Evolutionary conservation across 1,140 invertebrate genomes (phyloP).

Genomic region (Drosophila parabipectinata): DNA sequence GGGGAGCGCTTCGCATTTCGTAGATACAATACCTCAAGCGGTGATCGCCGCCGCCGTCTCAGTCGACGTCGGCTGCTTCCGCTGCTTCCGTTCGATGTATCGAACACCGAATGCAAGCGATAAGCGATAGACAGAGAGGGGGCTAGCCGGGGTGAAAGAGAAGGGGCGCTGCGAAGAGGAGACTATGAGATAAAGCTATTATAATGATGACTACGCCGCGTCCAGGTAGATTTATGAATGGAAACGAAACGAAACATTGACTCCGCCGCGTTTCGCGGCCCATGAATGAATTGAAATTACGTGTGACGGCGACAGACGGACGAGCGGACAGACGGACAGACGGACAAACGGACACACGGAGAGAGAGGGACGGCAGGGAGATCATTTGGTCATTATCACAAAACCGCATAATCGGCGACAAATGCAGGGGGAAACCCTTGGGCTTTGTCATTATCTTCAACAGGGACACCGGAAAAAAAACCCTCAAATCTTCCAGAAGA

Average conservation of each 20-base stretch:
- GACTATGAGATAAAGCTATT: constrained; percentile 73
- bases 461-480: constrained; percentile 28
- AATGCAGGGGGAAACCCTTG: constrained; percentile 47
- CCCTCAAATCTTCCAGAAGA: not conserved
- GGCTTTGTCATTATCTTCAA: constrained; percentile 22
- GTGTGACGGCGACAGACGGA: constrained; percentile 46
- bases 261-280: constrained; percentile 26
- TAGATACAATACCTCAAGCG: constrained; percentile 35
- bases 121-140: constrained; percentile 11
- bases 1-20: constrained; percentile 46
- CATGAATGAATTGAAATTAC: constrained; percentile 83
- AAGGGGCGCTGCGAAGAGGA: constrained; percentile 4
- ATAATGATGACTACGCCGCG: constrained; percentile 74
- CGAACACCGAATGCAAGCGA: constrained; percentile 42
- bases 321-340: constrained; percentile 9
- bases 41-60: constrained; percentile 22
- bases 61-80: constrained; percentile 67
- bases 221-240: constrained; percentile 83
- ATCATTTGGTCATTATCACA: constrained; percentile 83
- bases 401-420: constrained; percentile 83
- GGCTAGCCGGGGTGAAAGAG: constrained; percentile 4
- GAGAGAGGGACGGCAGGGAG: constrained; percentile 29
- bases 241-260: constrained; percentile 35
- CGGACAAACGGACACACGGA: constrained; percentile 7
- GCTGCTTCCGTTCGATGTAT: constrained; percentile 80